Evolutionary conservation across 2,888 invertebrate genomes (phyloP), one percentile per base, ranked within the genome.

Genomic region (Alitta virens): DNA sequence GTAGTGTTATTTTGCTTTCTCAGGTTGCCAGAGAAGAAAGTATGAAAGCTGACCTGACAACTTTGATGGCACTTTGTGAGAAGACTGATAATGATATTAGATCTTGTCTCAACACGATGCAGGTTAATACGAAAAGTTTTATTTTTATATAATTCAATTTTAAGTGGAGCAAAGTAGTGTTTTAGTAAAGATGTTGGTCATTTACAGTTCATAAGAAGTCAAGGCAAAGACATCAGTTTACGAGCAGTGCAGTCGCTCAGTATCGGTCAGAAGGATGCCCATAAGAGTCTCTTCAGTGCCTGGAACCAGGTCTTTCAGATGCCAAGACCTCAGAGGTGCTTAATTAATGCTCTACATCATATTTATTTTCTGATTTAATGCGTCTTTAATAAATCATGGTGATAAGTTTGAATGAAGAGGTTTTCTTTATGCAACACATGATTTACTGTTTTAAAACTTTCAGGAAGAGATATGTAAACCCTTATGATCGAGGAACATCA

Each of bases 21-120:
- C 68, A 83, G 82, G 79, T 84, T 50, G 71, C 78, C 2, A 79
- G 79, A 27, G 83, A 84, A 24, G 92, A 95, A 80, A 83, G 86
- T 0, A 81, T 96, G 53, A 82, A 84, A 57, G 87, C 89, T 0
- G 89, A 91, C 76, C 83, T 88, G 70, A 87, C 88, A 38, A 87
- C 90, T 7, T 83, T 92, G 69, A 80, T 90, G 40, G 88, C 90
- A 3, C 83, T 98, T 64, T 90, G 92, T 18, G 89, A 92, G 71
- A 91, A 92, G 72, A 90, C 91, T 2, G 88, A 88, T 58, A 92
- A 93, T 72, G 98, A 98, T 84, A 90, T 98, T 49, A 85, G 98
- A 23, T 89, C 94, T 0, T 97, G 97, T 76, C 86, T 98, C 59
- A 92, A 94, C 21, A 88, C 93, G 52, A 86, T 98, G 69, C 94